These are phyloP conservation scores for Sarcophaga subvicina DNA, from an alignment of 2,888 invertebrate species.

Conservation along the genomic window DNA sequence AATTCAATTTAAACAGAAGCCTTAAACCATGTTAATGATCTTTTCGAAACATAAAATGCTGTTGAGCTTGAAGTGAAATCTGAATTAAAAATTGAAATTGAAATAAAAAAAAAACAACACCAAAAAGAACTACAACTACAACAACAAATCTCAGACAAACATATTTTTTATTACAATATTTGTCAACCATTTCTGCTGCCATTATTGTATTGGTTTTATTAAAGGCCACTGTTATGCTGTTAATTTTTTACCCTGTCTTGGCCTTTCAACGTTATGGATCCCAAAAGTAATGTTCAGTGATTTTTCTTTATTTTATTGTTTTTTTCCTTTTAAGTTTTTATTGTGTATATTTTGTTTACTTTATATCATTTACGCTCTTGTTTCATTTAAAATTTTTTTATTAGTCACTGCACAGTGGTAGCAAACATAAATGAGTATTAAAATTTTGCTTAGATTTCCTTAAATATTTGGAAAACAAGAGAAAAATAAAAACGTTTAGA, in stretches of 20 bases:
- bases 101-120: slow-evolving; percentile 26
- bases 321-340: background rate
- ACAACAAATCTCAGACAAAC: background rate
- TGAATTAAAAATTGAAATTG: slow-evolving; percentile 36
- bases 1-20: slow-evolving; percentile 38
- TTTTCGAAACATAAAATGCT: slow-evolving; percentile 37
- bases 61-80: slow-evolving; percentile 44
- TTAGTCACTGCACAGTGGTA: slow-evolving; percentile 46
- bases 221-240: slow-evolving; percentile 38
- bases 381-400: slow-evolving; percentile 36
- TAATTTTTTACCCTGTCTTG: slow-evolving; percentile 55
- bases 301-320: slow-evolving; percentile 57
- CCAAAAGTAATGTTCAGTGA: slow-evolving; percentile 79
- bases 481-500: too few relatives aligned
- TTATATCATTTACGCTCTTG: slow-evolving; percentile 23
- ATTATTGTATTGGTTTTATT: slow-evolving; percentile 52
- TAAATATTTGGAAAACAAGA: too few relatives aligned
- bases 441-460: background rate
- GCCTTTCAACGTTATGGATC: slow-evolving; percentile 77
- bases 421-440: background rate
- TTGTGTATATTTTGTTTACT: slow-evolving; percentile 44
- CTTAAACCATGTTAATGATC: slow-evolving; percentile 57
- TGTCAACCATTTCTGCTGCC: slow-evolving; percentile 38
- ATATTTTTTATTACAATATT: slow-evolving; percentile 2
- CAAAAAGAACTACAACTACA: background rate